phyloP scores from a whole-genome alignment of 2,888 invertebrate genomes.

The Drosophila sordidula region DNA sequence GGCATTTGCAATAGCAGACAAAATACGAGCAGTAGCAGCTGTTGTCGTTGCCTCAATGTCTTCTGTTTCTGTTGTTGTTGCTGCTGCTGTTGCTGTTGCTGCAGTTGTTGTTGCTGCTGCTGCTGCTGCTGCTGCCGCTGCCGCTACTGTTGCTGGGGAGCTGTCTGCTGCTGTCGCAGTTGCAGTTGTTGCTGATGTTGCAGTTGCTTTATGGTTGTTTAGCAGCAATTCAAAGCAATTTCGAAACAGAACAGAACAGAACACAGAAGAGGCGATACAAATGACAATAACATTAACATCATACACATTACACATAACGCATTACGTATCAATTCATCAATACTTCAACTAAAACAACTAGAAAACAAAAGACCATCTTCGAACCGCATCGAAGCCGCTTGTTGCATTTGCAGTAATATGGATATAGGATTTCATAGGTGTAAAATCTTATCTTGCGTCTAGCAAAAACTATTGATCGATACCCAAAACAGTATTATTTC shows the following conservation, averaged over 20 bases:
- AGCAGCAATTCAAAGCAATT: constrained; percentile 70
- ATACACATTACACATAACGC: constrained; percentile 32
- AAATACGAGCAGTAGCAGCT: constrained; percentile 48
- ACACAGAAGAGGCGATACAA: constrained; percentile 81
- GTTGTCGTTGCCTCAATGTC: constrained; percentile 52
- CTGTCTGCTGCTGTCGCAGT: constrained; percentile 62
- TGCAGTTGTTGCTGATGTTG: constrained; percentile 55
- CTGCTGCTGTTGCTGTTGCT: constrained; percentile 32
- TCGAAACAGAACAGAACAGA: constrained; percentile 72
- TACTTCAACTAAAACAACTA: constrained; percentile 41
- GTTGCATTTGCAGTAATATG: constrained; percentile 32
- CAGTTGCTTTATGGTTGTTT: constrained; percentile 51
- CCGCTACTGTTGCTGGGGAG: constrained; percentile 27
- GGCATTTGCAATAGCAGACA: constrained; percentile 66
- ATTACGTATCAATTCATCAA: constrained; percentile 36
- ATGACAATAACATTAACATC: constrained; percentile 68
- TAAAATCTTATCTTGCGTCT: no score
- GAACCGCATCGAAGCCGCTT: constrained; percentile 31
- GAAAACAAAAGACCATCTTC: constrained; percentile 52
- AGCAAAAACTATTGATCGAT: no score
- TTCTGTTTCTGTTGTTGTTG: constrained; percentile 81
- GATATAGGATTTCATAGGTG: background rate
- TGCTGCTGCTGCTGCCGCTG: constrained; percentile 40
- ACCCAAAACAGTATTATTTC: no score
- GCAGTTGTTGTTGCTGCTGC: constrained; percentile 42